Conservation (phyloP, 1,140 invertebrate species). For the Drosophila ananassae region DNA sequence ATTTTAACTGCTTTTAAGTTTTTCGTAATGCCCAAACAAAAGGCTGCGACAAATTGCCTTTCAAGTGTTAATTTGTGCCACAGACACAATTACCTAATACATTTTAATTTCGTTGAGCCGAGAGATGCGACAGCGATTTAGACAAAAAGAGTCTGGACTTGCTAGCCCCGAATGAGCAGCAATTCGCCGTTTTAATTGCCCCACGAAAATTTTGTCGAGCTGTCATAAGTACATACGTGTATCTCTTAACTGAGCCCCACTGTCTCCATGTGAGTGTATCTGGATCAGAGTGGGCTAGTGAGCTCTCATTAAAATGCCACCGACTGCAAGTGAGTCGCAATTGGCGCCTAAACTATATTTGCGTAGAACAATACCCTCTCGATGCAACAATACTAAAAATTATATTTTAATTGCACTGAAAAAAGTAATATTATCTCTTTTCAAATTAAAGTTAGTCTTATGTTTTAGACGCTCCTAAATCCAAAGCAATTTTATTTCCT, state of each 20-base stretch:
- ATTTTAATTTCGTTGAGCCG: constrained; percentile 71
- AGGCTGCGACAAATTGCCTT: constrained; percentile 69
- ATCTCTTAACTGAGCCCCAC: constrained; percentile 38
- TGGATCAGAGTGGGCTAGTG: constrained; percentile 2
- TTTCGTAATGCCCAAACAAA: constrained; percentile 49
- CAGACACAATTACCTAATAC: constrained; percentile 81
- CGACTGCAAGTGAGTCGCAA: constrained; percentile 47
- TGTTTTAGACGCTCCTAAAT: no score
- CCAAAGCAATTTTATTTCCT: no score
- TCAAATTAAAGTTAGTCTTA: no score
- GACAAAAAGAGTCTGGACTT: constrained; percentile 28
- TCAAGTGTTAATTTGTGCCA: constrained; percentile 78
- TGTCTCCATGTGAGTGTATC: constrained; percentile 12
- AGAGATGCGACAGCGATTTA: constrained; percentile 33
- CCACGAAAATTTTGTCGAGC: constrained; percentile 36
- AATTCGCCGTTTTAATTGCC: constrained; percentile 45
- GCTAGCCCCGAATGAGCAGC: constrained; percentile 28
- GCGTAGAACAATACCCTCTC: background rate
- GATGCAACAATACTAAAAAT: background rate
- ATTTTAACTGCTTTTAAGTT: constrained; percentile 11
- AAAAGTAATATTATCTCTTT: background rate
- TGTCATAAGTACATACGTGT: constrained; percentile 23
- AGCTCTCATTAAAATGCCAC: constrained; percentile 49
- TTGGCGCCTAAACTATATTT: constrained; percentile 8
- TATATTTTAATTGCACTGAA: background rate